phyloP scores from a whole-genome alignment of 2,113 vertebrate genomes.

The Oenanthe oenanthe region DNA sequence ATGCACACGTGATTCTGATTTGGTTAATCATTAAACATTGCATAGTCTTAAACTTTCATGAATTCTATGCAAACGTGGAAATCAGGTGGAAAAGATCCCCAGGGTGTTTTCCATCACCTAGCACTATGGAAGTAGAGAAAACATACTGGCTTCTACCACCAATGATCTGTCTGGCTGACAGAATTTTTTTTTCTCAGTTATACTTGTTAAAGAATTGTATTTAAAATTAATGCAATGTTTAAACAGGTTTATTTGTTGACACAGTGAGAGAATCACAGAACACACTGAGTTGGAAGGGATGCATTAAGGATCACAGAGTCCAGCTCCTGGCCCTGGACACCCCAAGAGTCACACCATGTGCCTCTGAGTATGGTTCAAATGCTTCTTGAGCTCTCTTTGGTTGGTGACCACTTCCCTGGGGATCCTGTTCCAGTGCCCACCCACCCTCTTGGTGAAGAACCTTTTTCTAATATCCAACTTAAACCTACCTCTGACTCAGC shows the following conservation, averaged over 20 bases:
- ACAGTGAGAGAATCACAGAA: background rate
- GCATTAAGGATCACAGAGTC: background rate
- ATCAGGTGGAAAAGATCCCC: background rate
- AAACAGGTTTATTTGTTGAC: background rate
- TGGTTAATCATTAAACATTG: background rate
- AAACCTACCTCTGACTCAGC: background rate
- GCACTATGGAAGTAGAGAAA: background rate
- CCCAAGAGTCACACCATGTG: too few relatives aligned
- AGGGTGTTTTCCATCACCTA: background rate
- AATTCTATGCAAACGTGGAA: background rate
- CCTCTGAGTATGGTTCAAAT: background rate
- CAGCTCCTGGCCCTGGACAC: background rate
- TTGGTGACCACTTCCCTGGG: background rate
- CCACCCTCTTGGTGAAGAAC: fast-evolving
- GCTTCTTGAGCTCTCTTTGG: background rate
- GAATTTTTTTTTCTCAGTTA: background rate
- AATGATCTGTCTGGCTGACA: background rate
- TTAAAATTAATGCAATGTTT: background rate
- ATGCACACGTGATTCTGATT: background rate
- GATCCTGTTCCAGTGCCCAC: too few relatives aligned
- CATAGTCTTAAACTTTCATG: background rate
- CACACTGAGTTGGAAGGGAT: fast-evolving
- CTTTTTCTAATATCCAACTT: background rate
- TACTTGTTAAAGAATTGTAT: background rate
- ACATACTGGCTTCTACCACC: background rate